Evolutionary conservation across 2,888 invertebrate genomes (phyloP), one percentile per base, ranked within the genome.

Genomic region (Tachina grossa): DNA sequence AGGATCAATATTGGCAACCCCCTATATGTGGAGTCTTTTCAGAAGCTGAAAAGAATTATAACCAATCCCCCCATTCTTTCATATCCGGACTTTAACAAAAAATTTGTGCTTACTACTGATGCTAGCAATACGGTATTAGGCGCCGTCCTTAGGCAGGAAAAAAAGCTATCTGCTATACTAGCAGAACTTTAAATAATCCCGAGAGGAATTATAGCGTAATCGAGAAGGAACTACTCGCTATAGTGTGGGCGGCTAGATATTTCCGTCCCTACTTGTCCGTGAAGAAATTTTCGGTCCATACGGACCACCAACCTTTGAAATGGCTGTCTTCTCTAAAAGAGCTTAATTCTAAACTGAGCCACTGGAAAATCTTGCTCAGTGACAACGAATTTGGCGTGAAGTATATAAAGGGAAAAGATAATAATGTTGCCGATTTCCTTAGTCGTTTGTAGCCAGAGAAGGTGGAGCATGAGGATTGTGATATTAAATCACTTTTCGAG

Each of bases 1-100:
- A n/a, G n/a, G n/a, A n/a, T n/a, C n/a, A n/a, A n/a, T n/a, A n/a
- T n/a, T n/a, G n/a, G n/a, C n/a, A n/a, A n/a, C n/a, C n/a, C n/a
- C n/a, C n/a, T 22, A 22, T 22, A 22, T 22, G 2, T 22, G 22
- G 22, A 22, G 22, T 22, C 22, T 22, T 22, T 22, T 22, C 22
- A 22, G 22, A 22, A 22, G 22, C 22, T 22, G 22, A 22, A 22
- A 22, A 22, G 22, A 22, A 22, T 22, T 22, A 22, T 22, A n/a
- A 22, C 22, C 22, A 22, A n/a, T n/a, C n/a, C n/a, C n/a, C n/a
- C n/a, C n/a, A n/a, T n/a, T n/a, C n/a, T n/a, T n/a, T 22, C 22
- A 61, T 84, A 84, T 66, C 82, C 84, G 3, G 55, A 78, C 22
- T 83, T 83, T 11, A 63, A 83, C 8, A 68, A 77, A 51, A 43